Evolutionary conservation across 1,140 invertebrate species (phyloP), one percentile per base, ranked within the genome.

Genomic region (Diachasmimorpha longicaudata): DNA sequence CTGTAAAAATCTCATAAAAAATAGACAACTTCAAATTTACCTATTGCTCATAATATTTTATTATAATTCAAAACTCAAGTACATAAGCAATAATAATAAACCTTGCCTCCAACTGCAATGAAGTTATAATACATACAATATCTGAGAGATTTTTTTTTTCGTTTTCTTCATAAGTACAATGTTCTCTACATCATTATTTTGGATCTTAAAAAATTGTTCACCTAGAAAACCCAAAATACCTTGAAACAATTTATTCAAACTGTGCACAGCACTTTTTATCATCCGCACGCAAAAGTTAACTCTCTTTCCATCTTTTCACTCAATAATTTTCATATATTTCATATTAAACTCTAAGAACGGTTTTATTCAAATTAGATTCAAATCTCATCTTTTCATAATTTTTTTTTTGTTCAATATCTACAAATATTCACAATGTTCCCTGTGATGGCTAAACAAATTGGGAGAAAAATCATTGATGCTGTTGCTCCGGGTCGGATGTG

Each of bases 391-490:
- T 55, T 21, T 75, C 10, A 25, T 4, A 25, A n/a, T 36, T 69
- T 37, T 37, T 46, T 21, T 69, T 75, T 75, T 75, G 66, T 75
- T 75, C 66, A 75, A 66, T 75, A 75, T 75, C 73, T 75, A 75
- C 73, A 75, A 48, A 55, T 75, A 75, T 75, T 75, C 73, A 75
- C 73, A 75, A 69, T 75, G 21, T 66, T 66, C 21, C 31, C 66
- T 75, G 42, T 70, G 31, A 31, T 67, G 25, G 10, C 52, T 70
- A 55, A 69, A 75, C 21, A 23, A 75, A 68, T 68, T 39, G 46
- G 19, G 69, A 75, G 39, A 71, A 71, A 42, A 55, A 48, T 23
- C 69, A 46, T 31, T 10, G 14, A 52, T 66, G 11, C 48, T 52
- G 16, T 52, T 52, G 48, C 48, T 52, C 48, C n/a, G 16, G 31